These are phyloP conservation scores for Gasterosteus nipponicus DNA, from an alignment of 2,113 vertebrate species.

Conservation along the genomic window DNA sequence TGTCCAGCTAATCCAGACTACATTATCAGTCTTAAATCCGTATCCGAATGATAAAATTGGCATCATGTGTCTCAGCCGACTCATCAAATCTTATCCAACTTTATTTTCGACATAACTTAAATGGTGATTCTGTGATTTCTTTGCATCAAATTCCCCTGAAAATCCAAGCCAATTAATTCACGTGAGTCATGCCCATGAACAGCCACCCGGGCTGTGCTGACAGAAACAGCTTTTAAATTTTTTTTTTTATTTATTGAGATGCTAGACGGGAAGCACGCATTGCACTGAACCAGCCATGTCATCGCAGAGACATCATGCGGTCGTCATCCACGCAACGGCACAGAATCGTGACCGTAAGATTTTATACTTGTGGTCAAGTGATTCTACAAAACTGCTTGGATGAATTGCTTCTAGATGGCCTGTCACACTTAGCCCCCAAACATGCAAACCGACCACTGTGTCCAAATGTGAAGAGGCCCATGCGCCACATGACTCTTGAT, in stretches of 20 bases:
- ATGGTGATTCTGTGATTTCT: not conserved
- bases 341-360: not conserved
- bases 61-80: not conserved
- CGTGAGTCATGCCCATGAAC: constrained; percentile 3
- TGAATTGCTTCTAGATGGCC: constrained; percentile 12
- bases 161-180: not conserved
- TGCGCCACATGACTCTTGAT: not conserved
- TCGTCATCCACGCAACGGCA: not conserved
- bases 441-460: not conserved
- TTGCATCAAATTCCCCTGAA: not conserved
- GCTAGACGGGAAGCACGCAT: not conserved
- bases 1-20: not conserved
- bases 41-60: not conserved
- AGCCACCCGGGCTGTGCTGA: constrained; percentile 9
- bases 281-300: not conserved
- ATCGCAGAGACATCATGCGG: not conserved
- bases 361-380: constrained; percentile 10
- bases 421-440: not conserved
- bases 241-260: constrained; percentile 29
- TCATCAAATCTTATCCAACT: not conserved
- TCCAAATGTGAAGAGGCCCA: not conserved
- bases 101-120: not conserved
- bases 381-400: constrained; percentile 4
- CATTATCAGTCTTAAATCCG: not conserved
- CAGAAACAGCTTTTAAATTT: not conserved